Base-by-base conservation (phyloP, 2,113 vertebrate genomes). In the Leiothrix lutea region DNA sequence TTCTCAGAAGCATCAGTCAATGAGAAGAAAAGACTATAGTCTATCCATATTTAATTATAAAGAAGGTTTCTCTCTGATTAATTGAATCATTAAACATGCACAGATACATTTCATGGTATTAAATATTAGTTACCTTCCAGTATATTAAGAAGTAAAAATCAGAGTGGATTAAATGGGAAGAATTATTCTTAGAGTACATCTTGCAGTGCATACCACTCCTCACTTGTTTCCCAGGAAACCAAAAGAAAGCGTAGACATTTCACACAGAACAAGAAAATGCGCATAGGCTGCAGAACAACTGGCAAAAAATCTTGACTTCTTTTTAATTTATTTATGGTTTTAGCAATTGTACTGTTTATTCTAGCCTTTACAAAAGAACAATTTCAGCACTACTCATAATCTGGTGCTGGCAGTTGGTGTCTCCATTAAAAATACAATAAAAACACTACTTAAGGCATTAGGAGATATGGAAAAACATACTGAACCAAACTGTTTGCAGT, bases 1-100 rank as follows among this genome's bases (percentile, higher is more conserved):
- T 97, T 97, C 96, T 95, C 97, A 95, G 91, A 67, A 96, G 90
- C 88, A 98, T 96, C 94, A 82, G 80, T 97, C 97, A 97, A 91
- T 79, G 60, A 89, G 82, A 90, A 93, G 91, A 96, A 98, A 95
- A 96, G 92, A 92, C 90, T 94, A 96, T 84, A 97, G 93, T 85
- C 88, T 97, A 97, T 94, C 97, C 96, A 97, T 95, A 97, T 98
- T 97, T 98, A 98, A 98, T 97, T 97, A 95, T 86, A 97, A 96
- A 96, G 95, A 97, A 97, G 95, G 92, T 97, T 95, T 96, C 94
- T 81, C 36, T 95, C 88, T 97, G 95, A 97, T 98, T 98, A 97
- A 98, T 97, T 94, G 97, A 93, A 95, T 94, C 95, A 97, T 97
- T 97, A 98, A 92, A 94, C 93, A 97, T 97, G 96, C 91, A 96